These are phyloP conservation scores for Rhinophrynus dorsalis DNA, from an alignment of 2,797 vertebrate genomes.

Conservation along the genomic window DNA sequence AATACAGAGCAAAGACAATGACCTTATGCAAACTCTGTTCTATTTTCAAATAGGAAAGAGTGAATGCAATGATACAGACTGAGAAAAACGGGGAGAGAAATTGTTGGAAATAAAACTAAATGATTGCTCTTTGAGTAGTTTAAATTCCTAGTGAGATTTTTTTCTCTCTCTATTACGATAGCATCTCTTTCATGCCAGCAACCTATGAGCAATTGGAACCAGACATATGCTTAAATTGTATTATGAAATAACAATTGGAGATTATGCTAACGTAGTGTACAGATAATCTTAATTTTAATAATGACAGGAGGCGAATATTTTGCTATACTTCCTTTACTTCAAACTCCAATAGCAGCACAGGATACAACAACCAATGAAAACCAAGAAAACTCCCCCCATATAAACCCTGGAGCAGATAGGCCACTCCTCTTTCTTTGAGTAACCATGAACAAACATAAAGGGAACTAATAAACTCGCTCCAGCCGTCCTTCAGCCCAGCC, in stretches of 20 bases:
- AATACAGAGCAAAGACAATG: slow-evolving; percentile 34
- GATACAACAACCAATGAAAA: too few relatives aligned
- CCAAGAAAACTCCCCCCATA: too few relatives aligned
- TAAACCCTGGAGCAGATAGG: too few relatives aligned
- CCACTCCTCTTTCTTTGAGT: too few relatives aligned
- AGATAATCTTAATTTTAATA: too few relatives aligned
- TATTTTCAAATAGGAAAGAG: neutral
- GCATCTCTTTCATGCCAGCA: neutral
- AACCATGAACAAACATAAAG: too few relatives aligned
- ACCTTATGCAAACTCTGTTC: slow-evolving; percentile 25
- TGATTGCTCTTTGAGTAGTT: neutral
- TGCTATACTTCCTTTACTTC: too few relatives aligned
- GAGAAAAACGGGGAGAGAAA: neutral
- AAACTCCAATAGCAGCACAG: too few relatives aligned
- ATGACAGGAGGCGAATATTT: too few relatives aligned
- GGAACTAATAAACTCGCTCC: too few relatives aligned
- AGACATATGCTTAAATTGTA: neutral
- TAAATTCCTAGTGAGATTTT: neutral
- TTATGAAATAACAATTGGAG: neutral
- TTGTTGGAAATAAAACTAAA: neutral
- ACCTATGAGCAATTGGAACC: neutral
- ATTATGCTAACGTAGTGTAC: too few relatives aligned
- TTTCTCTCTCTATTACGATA: neutral
- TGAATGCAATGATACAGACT: neutral
- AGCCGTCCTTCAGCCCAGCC: too few relatives aligned